Conservation (phyloP, 1,140 invertebrate genomes). For the Delia radicum region DNA sequence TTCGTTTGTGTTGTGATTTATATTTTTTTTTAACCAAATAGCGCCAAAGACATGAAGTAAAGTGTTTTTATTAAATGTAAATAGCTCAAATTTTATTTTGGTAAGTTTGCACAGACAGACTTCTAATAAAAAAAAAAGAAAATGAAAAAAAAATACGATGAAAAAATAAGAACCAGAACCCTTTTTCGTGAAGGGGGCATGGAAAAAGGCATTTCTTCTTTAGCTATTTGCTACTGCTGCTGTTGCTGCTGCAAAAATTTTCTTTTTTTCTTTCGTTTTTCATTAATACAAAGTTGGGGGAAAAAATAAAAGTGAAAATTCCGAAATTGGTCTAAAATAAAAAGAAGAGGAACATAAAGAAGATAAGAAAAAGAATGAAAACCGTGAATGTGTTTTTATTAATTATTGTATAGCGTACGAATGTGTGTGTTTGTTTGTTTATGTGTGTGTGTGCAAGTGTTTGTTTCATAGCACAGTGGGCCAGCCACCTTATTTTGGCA, state of each 20-base stretch:
- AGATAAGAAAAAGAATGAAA: conserved; percentile 12
- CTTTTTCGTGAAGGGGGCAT: neutral
- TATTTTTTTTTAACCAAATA: conserved; percentile 7
- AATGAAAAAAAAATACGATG: neutral
- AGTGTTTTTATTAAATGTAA: conserved; percentile 10
- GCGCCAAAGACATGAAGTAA: conserved; percentile 22
- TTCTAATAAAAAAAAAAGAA: neutral
- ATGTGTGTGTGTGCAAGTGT: neutral
- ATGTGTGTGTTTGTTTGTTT: neutral
- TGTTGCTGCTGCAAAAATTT: conserved; percentile 3
- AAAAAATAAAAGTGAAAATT: conserved; percentile 20
- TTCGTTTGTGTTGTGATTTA: conserved; percentile 8
- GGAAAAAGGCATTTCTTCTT: conserved; percentile 7
- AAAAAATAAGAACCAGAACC: neutral
- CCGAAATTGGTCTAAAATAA: conserved; percentile 17
- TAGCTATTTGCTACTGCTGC: neutral
- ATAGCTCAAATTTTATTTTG: conserved; percentile 23
- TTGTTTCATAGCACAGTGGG: neutral
- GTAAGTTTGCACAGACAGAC: conserved; percentile 1
- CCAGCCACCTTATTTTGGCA: too few relatives aligned
- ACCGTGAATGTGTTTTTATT: conserved; percentile 17
- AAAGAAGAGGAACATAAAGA: neutral
- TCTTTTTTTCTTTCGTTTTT: conserved; percentile 5
- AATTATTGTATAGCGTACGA: neutral
- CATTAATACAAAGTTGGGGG: neutral